These are phyloP conservation scores for Fulmarus glacialis DNA, from an alignment of 2,113 vertebrate genomes.

Conservation along the genomic window DNA sequence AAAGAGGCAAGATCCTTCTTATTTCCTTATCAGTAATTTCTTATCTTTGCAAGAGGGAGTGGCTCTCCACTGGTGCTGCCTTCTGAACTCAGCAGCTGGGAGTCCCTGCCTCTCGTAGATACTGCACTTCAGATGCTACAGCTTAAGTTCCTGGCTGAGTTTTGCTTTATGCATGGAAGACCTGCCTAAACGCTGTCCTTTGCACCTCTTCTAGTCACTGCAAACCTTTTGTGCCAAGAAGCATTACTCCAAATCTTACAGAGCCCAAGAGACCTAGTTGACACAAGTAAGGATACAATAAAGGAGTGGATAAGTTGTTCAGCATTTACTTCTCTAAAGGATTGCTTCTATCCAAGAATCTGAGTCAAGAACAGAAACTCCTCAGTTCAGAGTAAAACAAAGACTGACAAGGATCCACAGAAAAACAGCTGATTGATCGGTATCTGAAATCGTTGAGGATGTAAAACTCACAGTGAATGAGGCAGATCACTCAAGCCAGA, in stretches of 20 bases:
- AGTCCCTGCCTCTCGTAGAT: not conserved
- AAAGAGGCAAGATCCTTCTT: not conserved
- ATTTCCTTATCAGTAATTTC: not conserved
- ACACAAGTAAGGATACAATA: not conserved
- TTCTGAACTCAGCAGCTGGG: not conserved
- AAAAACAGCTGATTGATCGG: fast-evolving
- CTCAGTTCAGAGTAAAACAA: not conserved
- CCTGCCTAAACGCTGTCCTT: not conserved
- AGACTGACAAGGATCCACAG: not conserved
- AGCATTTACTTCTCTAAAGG: not conserved
- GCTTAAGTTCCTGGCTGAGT: not conserved
- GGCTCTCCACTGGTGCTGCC: not conserved
- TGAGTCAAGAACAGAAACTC: not conserved
- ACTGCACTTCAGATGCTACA: fast-evolving
- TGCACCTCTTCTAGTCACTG: not conserved
- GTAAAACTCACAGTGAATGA: not conserved
- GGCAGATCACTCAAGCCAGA: not conserved
- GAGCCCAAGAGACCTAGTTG: fast-evolving
- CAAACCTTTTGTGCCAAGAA: not conserved
- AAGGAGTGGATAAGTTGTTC: not conserved
- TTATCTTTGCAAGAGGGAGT: not conserved
- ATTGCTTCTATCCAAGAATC: not conserved
- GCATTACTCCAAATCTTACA: not conserved
- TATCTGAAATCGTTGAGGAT: not conserved
- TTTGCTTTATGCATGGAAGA: not conserved